Evolutionary conservation across 2,888 invertebrate species (phyloP).

Genomic region (Acleris sparsana): DNA sequence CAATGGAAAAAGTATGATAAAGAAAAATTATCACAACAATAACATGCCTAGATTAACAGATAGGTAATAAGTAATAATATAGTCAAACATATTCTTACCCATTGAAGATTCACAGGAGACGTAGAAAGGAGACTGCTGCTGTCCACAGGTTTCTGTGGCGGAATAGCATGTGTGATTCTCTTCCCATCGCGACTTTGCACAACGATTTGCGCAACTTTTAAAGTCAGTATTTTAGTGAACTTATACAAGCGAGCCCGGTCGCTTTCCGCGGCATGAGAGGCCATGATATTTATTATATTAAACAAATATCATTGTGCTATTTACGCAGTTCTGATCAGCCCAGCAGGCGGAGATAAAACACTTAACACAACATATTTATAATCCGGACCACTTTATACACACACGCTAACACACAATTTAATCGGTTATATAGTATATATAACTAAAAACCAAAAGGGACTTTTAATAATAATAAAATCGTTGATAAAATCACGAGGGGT

Average conservation of each 20-base stretch:
- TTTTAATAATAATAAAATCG: slow-evolving; percentile 8
- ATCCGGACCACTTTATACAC: background rate
- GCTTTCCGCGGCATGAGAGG: slow-evolving; percentile 17
- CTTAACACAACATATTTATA: background rate
- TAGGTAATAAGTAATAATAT: too few species aligned
- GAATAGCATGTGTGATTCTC: slow-evolving; percentile 84
- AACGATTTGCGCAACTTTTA: slow-evolving; percentile 95
- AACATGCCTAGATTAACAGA: too few species aligned
- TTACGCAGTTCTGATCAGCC: slow-evolving; percentile 28
- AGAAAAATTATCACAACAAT: too few species aligned
- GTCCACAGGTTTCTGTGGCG: slow-evolving; percentile 54
- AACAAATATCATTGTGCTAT: slow-evolving; percentile 31
- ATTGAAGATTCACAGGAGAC: slow-evolving; percentile 60
- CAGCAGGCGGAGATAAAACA: background rate
- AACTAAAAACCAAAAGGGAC: background rate
- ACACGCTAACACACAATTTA: background rate
- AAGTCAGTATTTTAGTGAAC: slow-evolving; percentile 93
- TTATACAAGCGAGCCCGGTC: slow-evolving; percentile 90
- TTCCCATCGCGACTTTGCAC: slow-evolving; percentile 96
- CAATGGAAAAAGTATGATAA: too few species aligned
- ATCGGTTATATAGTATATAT: background rate
- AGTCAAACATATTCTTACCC: slow-evolving; percentile 53
- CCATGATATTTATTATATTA: slow-evolving; percentile 23
- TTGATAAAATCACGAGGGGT: slow-evolving; percentile 16
- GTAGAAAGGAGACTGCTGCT: slow-evolving; percentile 50